phyloP scores from a whole-genome alignment of 2,113 vertebrate species.

The Mesitornis unicolor region DNA sequence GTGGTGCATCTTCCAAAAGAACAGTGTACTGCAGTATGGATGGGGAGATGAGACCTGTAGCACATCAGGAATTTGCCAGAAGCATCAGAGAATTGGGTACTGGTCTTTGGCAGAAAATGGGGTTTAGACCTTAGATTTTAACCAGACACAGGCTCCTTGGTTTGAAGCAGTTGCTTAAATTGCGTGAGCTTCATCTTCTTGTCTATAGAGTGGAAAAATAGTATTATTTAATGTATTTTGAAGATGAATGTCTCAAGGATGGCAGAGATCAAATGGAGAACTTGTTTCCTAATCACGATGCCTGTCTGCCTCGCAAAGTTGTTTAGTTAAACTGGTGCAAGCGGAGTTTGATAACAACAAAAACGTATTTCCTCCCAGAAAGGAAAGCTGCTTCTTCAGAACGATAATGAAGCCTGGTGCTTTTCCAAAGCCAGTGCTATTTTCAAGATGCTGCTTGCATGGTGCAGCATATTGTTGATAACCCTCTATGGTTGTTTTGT shows the following conservation, averaged over 20 bases:
- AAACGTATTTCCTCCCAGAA: not conserved
- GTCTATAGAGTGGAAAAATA: not conserved
- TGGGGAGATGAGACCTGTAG: not conserved
- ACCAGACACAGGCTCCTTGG: not conserved
- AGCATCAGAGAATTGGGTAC: not conserved
- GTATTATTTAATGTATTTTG: not conserved
- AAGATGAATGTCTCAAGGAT: not conserved
- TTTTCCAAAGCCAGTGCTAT: not conserved
- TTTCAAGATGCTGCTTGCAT: not conserved
- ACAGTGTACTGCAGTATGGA: accelerated
- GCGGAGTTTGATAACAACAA: not conserved
- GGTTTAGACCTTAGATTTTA: not conserved
- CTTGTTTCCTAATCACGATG: not conserved
- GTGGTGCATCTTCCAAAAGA: not conserved
- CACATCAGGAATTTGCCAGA: not conserved
- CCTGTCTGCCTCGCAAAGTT: no score
- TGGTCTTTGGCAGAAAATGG: not conserved
- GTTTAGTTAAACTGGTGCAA: not conserved
- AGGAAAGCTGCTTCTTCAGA: no score
- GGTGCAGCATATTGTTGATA: slow-evolving; percentile 4
- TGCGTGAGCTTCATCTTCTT: not conserved
- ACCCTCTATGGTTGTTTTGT: slow-evolving; percentile 10
- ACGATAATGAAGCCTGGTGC: not conserved
- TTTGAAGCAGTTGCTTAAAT: not conserved
- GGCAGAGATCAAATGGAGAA: not conserved